Base-by-base conservation (phyloP, 2,797 vertebrate genomes). In the Brotula barbata region DNA sequence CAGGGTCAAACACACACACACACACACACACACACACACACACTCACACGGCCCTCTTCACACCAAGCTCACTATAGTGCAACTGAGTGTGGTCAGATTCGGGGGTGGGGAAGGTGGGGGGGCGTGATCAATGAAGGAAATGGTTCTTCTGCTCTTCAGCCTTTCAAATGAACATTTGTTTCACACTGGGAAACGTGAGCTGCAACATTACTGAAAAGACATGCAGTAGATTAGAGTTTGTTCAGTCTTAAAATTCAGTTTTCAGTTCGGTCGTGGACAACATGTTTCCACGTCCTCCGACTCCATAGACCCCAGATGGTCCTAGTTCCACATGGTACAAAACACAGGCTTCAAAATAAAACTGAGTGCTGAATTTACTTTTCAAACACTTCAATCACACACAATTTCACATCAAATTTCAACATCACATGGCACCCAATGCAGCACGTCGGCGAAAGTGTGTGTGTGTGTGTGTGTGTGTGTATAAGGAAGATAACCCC, bases 391-490 rank as follows among this genome's bases (percentile, higher is more conserved):
- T 78, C 72, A 81, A 73, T 71, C 78, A 78, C 72, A 34, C 77
- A 57, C 68, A 37, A 60, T 34, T 71, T 77, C 71, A 78, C 73
- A 73, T 77, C 59, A 71, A 62, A 55, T 23, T 14, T 70, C 58
- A 63, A 80, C 66, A 47, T 84, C 77, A 83, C 86, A 82, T 84
- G 83, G 87, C 84, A 87, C 84, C 45, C 20, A 81, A 73, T 37
- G 80, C 78, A 75, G 80, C 78, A 77, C 63, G 71, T 40, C 40
- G 65, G 72, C 73, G 78, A 66, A 63, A 58, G 56, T 56, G 71
- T 66, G 68, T 64, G 55, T 58, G 41, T 57, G 34, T 42, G 61
- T 53, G n/a, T 4, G 25, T 28, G 25, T 28, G 25, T 28, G 25
- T 28, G 25, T 64, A 52, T 58, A 42, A 57, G 34, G 39, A 58